Base-by-base conservation (phyloP, 2,113 vertebrate genomes). In the Gobiocypris rarus region DNA sequence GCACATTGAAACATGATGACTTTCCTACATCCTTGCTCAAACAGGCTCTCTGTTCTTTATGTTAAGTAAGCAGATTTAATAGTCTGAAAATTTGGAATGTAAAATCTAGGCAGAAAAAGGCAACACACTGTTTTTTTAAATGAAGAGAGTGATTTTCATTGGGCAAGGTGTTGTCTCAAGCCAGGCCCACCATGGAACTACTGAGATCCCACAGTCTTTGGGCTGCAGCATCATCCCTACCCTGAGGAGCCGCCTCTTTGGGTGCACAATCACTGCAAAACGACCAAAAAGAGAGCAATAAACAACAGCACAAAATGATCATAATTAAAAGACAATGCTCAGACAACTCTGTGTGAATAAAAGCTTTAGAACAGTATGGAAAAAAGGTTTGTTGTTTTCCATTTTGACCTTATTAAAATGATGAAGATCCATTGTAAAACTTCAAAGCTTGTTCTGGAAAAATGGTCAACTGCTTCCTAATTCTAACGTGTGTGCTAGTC, bases 161-260 rank as follows among this genome's bases (percentile, higher is more conserved):
- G 56, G n/a, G 24, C 52, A 45, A 54, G 31, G 11, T 54, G 14
- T 24, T 15, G 5, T 80, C 28, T 74, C 86, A 92, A 10, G 61
- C 76, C 86, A 94, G 88, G 48, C 91, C 90, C 5, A 95, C 93
- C 93, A 94, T 92, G 43, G 90, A 91, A 3, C 89, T 82, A 65
- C 94, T 94, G 75, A 95, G 83, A 34, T 93, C 91, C 94, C 93
- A 95, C 52, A 95, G 92, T 86, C 54, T 91, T 84, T 88, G 91
- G 43, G 94, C 93, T 10, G 89, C 85, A 1, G 61, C 85, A 17
- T 94, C 92, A 83, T 95, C 91, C 38, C 80, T 84, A 50, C 89
- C 94, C 67, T 90, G 90, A 6, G 91, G 88, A 1, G 91, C 91
- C 0, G 89, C 43, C 4, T 69, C 76, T 87, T 92, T 93, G 19